Evolutionary conservation across 2,113 vertebrate genomes (phyloP).

Genomic region (Pionites leucogaster): DNA sequence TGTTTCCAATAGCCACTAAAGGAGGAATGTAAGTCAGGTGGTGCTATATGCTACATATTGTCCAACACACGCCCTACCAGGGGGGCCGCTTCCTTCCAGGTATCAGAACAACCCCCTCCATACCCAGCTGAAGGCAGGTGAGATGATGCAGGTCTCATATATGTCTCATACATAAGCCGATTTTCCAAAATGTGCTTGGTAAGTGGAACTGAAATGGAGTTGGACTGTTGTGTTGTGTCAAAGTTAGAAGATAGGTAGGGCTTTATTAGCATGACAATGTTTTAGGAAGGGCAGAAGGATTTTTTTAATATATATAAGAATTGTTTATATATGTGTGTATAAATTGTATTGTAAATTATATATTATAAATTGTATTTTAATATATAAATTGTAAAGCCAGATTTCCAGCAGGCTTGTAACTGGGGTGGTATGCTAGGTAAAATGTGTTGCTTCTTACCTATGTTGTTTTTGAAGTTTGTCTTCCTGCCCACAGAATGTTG

Average conservation of each 20-base stretch:
- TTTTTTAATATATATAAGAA: not conserved
- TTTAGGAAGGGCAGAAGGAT: not conserved
- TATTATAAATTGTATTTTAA: not conserved
- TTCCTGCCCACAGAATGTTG: not conserved
- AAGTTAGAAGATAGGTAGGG: not conserved
- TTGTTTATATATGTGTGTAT: not conserved
- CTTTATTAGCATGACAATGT: not conserved
- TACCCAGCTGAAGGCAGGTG: not conserved
- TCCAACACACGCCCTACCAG: rapidly evolving
- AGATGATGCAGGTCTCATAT: not conserved
- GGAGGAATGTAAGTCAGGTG: not conserved
- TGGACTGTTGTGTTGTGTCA: not conserved
- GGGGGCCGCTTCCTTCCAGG: not conserved
- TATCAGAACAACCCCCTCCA: not conserved
- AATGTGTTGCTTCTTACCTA: not conserved
- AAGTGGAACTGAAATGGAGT: not conserved
- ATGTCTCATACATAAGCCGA: not conserved
- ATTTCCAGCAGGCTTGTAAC: not conserved
- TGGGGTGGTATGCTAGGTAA: not conserved
- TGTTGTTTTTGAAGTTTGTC: not conserved
- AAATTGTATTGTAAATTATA: not conserved
- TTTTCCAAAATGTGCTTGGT: not conserved
- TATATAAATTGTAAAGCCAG: not conserved
- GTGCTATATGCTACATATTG: not conserved
- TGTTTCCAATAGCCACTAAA: not conserved